These are phyloP conservation scores for Lissocephala sabroskyi DNA, from an alignment of 2,888 invertebrate species.

Conservation along the genomic window DNA sequence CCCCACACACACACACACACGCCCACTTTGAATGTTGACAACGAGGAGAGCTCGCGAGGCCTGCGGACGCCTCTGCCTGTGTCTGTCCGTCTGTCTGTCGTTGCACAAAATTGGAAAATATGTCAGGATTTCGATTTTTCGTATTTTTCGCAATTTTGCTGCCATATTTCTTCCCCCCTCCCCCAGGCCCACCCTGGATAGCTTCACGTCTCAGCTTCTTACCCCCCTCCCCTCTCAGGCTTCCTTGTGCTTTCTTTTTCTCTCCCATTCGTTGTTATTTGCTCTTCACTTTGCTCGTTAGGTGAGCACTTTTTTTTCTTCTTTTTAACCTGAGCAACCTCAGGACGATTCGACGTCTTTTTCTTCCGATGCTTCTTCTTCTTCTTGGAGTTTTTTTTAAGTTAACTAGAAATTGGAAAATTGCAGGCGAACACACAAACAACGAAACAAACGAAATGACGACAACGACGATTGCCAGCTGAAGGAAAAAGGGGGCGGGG, in stretches of 20 bases:
- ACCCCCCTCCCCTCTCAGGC: slow-evolving; percentile 4
- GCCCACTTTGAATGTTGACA: not conserved
- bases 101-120: slow-evolving; percentile 50
- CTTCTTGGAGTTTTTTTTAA: slow-evolving; percentile 11
- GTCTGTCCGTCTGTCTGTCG: not conserved
- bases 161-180: slow-evolving; percentile 18
- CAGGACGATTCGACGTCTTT: too few species aligned
- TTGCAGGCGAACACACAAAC: slow-evolving; percentile 34
- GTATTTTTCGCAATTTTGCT: slow-evolving; percentile 27
- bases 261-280: not conserved
- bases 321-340: too few species aligned
- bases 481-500: too few species aligned
- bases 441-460: not conserved
- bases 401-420: slow-evolving; percentile 57
- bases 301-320: not conserved
- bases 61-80: not conserved
- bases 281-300: not conserved
- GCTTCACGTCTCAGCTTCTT: slow-evolving; percentile 23
- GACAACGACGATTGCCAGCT: too few species aligned
- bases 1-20: not conserved
- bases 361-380: slow-evolving; percentile 10
- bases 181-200: not conserved
- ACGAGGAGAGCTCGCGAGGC: not conserved
- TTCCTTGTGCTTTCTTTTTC: slow-evolving; percentile 2
- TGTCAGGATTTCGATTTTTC: slow-evolving; percentile 49